Percentiles rank a stretch among this genome's conserved stretches.
phyloP scores from a whole-genome alignment of 2,797 vertebrate genomes.

The Tokudaia tokunoshimensis region DNA sequence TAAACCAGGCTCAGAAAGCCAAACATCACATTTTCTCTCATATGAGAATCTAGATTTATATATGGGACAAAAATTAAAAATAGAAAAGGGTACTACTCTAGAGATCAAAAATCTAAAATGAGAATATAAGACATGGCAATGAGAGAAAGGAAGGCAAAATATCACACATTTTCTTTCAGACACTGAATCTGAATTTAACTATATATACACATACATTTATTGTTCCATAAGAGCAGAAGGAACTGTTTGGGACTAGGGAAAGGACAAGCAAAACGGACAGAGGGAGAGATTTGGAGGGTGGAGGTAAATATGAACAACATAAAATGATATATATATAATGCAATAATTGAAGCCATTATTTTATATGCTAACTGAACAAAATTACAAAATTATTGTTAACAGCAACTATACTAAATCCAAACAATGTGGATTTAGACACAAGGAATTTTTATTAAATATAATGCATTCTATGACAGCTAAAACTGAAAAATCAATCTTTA shows the following conservation, averaged over 20 bases:
- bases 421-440: conserved; percentile 28
- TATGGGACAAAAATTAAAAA: background rate
- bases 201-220: background rate
- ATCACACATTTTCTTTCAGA: background rate
- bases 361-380: background rate
- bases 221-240: background rate
- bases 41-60: background rate
- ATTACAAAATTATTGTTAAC: background rate
- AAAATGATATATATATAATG: background rate
- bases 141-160: background rate
- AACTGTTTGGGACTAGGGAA: background rate
- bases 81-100: background rate
- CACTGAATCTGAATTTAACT: background rate
- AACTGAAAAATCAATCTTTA: background rate
- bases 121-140: background rate
- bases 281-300: background rate
- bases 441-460: conserved; percentile 24
- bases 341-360: background rate
- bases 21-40: background rate
- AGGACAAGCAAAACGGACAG: background rate
- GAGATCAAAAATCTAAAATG: background rate
- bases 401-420: background rate
- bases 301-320: background rate
- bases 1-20: background rate
- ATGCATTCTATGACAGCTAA: background rate